Evolutionary conservation across 37 sponge, comb jelly and placozoan species (phyloP).

Genomic region (Chondrosia reniformis): DNA sequence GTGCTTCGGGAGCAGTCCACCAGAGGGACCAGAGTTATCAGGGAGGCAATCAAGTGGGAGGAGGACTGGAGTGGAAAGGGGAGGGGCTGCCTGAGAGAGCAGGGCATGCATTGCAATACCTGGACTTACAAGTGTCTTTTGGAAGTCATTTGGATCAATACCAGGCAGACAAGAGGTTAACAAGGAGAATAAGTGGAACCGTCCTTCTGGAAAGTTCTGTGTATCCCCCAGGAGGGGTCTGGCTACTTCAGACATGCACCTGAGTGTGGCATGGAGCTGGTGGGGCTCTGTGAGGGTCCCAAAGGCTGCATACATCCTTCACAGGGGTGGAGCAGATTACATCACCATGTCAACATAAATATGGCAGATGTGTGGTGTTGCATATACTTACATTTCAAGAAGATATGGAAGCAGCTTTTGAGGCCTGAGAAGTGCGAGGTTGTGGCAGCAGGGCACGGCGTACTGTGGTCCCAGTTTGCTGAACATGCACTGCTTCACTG

Average conservation of each 20-base stretch:
- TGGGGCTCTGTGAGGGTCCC: conserved; percentile 94
- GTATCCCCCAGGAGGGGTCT: conserved; percentile 53
- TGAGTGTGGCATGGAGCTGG: conserved; percentile 71
- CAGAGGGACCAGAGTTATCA: conserved; percentile 65
- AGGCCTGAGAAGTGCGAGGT: conserved; percentile 67
- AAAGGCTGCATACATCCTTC: conserved; percentile 74
- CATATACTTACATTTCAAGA: conserved; percentile 44
- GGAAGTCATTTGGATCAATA: conserved; percentile 88
- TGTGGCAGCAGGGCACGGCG: conserved; percentile 48
- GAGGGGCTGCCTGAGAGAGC: too few relatives aligned
- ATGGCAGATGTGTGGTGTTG: too few relatives aligned
- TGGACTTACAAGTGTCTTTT: conserved; percentile 65
- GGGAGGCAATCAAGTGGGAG: conserved; percentile 43
- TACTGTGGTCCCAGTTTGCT: conserved; percentile 48
- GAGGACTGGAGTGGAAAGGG: conserved; percentile 32
- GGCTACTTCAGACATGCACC: conserved; percentile 65
- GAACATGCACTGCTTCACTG: conserved; percentile 72
- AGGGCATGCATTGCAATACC: too few relatives aligned
- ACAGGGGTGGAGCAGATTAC: neutral
- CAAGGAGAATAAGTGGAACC: conserved; percentile 70
- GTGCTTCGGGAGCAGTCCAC: conserved; percentile 72
- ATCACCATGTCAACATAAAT: neutral
- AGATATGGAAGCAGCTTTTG: conserved; percentile 78
- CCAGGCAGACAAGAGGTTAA: conserved; percentile 78
- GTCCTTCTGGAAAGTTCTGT: conserved; percentile 74